A percentile compares a stretch with the other conserved stretches of the same genome.
phyloP scores from a whole-genome alignment of 2,797 vertebrate genomes.

The Brachymystax lenok region DNA sequence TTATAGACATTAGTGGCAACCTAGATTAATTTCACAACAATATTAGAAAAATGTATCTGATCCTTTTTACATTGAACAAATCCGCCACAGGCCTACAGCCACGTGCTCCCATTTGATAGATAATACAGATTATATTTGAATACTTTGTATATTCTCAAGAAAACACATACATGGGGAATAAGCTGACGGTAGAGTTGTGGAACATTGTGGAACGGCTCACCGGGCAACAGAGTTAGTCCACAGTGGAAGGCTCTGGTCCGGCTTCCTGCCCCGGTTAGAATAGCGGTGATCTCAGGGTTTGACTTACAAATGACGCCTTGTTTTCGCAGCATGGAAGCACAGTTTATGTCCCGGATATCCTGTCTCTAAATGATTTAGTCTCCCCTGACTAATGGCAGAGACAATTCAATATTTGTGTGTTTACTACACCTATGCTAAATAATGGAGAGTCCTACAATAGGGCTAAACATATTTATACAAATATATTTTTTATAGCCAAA shows the following conservation, averaged over 20 bases:
- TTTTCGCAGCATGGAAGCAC: constrained; percentile 67
- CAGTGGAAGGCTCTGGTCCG: constrained; percentile 64
- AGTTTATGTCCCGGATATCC: constrained; percentile 82
- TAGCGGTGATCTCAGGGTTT: constrained; percentile 74
- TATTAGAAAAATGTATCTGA: neutral
- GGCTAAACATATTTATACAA: neutral
- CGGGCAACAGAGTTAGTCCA: constrained; percentile 61
- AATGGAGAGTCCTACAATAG: constrained; percentile 22
- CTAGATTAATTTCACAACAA: neutral
- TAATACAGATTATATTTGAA: too few species aligned
- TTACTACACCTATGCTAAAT: constrained; percentile 36
- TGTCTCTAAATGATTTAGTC: constrained; percentile 76
- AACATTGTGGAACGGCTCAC: constrained; percentile 46
- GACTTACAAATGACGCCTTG: constrained; percentile 80
- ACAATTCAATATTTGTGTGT: constrained; percentile 56
- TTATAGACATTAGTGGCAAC: neutral
- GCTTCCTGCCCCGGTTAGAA: constrained; percentile 76
- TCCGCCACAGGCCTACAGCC: too few species aligned
- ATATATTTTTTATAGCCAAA: neutral
- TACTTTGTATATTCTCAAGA: neutral
- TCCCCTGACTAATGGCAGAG: constrained; percentile 74
- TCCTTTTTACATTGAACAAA: too few species aligned
- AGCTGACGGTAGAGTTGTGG: neutral
- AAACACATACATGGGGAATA: too few species aligned
- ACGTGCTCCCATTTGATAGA: too few species aligned